phyloP scores from a whole-genome alignment of 2,797 vertebrate genomes.

The Anableps anableps region DNA sequence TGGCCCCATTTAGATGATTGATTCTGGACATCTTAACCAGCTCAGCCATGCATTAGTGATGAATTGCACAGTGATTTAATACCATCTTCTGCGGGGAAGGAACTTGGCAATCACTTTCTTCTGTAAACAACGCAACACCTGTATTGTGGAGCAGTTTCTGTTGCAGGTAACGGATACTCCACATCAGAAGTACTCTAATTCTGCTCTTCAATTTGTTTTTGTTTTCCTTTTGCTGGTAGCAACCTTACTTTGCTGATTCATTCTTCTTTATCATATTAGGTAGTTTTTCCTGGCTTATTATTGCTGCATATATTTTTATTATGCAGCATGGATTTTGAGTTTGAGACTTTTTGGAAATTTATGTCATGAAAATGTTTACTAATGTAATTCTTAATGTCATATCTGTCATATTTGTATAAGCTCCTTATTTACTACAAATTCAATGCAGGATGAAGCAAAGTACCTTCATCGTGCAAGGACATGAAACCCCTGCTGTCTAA shows the following conservation, averaged over 20 bases:
- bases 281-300: not conserved
- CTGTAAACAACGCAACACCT: slow-evolving; percentile 60
- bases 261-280: not conserved
- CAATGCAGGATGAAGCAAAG: slow-evolving; percentile 27
- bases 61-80: slow-evolving; percentile 59
- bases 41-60: slow-evolving; percentile 66
- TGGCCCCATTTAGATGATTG: slow-evolving; percentile 69
- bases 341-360: not conserved
- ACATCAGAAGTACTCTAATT: slow-evolving; percentile 22
- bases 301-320: not conserved
- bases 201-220: not conserved
- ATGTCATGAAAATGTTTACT: slow-evolving; percentile 9
- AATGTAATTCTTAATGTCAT: slow-evolving; percentile 3
- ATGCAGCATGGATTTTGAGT: not conserved
- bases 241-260: not conserved
- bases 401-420: slow-evolving; percentile 33
- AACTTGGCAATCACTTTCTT: slow-evolving; percentile 55
- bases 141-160: slow-evolving; percentile 18
- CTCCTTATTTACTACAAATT: slow-evolving; percentile 23
- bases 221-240: not conserved
- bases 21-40: slow-evolving; percentile 59
- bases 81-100: slow-evolving; percentile 25
- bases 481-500: slow-evolving; percentile 22
- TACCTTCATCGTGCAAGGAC: not conserved
- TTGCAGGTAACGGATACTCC: slow-evolving; percentile 14